Conservation (phyloP, 2,888 invertebrate species). For the Dugesia japonica region DNA sequence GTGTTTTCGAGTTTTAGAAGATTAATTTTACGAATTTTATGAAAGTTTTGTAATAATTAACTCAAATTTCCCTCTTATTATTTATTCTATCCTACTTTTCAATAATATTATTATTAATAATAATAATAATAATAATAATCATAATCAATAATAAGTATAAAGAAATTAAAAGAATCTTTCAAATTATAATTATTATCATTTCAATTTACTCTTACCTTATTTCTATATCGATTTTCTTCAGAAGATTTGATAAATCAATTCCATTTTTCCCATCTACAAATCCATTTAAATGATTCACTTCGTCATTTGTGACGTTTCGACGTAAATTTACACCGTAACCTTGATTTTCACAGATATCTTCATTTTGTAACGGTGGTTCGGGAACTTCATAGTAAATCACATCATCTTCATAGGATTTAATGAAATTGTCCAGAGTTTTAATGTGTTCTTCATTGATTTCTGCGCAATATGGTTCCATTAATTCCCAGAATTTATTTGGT, state of each 20-base stretch:
- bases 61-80: no score
- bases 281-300: conserved; percentile 23
- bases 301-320: not conserved
- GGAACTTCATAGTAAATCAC: conserved; percentile 17
- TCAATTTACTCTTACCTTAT: not conserved
- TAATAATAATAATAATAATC: no score
- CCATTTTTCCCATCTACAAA: conserved; percentile 21
- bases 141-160: no score
- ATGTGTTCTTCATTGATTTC: conserved; percentile 72
- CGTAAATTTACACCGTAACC: no score
- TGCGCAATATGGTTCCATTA: conserved; percentile 77
- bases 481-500: conserved; percentile 82
- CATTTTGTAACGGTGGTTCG: not conserved
- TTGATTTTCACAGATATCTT: not conserved
- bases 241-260: not conserved
- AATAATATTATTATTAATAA: no score
- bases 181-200: no score
- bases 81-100: no score
- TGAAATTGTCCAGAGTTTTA: conserved; percentile 54
- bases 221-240: not conserved
- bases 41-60: no score
- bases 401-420: conserved; percentile 50
- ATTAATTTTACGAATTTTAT: no score
- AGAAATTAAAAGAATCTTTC: no score
- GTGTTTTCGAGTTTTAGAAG: no score